These are phyloP conservation scores for Esperia sulphurella DNA, from an alignment of 2,888 invertebrate genomes.

Conservation along the genomic window DNA sequence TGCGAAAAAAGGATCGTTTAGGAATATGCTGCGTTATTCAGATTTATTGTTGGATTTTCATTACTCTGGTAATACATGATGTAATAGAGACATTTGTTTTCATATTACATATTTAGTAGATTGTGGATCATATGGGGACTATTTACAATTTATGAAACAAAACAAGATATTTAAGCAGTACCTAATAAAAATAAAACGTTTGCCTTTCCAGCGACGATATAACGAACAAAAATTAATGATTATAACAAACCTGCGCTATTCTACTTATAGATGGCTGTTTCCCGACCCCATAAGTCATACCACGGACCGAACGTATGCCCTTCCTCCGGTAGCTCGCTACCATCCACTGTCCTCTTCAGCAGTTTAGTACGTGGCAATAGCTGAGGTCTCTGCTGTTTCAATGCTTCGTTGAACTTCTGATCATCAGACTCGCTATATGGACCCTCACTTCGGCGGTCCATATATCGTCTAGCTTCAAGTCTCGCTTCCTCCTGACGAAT, in stretches of 20 bases:
- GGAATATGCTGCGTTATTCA: background rate
- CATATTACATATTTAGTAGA: no score
- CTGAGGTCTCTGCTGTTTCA: conserved; percentile 74
- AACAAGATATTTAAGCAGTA: background rate
- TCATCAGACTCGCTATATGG: conserved; percentile 76
- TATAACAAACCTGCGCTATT: conserved; percentile 38
- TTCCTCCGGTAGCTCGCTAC: conserved; percentile 73
- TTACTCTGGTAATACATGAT: no score
- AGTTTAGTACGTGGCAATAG: conserved; percentile 86
- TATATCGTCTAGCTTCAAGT: conserved; percentile 60
- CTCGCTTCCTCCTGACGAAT: conserved; percentile 71
- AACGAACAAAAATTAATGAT: conserved; percentile 14
- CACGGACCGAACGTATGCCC: conserved; percentile 91
- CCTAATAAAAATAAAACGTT: background rate
- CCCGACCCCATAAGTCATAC: conserved; percentile 92
- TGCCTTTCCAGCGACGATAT: background rate
- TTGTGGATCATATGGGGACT: no score
- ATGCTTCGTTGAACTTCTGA: conserved; percentile 76
- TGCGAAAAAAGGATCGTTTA: conserved; percentile 18
- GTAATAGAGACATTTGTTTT: no score
- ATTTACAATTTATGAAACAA: no score
- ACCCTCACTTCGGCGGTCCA: conserved; percentile 61
- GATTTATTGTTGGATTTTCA: no score
- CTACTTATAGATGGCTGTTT: conserved; percentile 82
- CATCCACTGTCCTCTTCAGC: conserved; percentile 76